phyloP scores from a whole-genome alignment of 2,888 invertebrate species.

The Amorpha juglandis region DNA sequence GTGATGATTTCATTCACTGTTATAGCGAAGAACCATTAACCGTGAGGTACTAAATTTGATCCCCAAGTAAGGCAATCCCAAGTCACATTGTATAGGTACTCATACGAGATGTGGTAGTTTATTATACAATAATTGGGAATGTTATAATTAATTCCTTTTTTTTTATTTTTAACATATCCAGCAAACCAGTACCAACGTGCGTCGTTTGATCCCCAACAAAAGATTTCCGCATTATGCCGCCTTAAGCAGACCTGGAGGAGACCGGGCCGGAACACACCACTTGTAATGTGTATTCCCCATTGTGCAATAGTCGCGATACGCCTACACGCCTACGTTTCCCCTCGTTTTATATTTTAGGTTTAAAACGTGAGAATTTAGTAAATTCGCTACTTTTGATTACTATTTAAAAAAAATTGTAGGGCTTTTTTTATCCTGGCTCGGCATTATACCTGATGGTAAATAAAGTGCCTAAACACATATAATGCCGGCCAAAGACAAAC shows the following conservation, averaged over 20 bases:
- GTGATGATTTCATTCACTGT: no score
- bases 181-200: background rate
- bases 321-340: slow-evolving; percentile 24
- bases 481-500: no score
- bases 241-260: slow-evolving; percentile 67
- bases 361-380: background rate
- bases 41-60: no score
- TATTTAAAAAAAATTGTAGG: background rate
- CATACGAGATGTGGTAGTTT: no score
- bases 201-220: slow-evolving; percentile 66
- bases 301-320: slow-evolving; percentile 45
- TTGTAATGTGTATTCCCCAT: slow-evolving; percentile 80
- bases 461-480: no score
- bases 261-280: slow-evolving; percentile 78
- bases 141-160: background rate
- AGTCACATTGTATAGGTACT: no score
- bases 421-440: no score
- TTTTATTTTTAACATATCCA: slow-evolving; percentile 36
- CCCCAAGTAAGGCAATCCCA: no score
- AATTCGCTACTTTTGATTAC: background rate
- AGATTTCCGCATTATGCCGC: slow-evolving; percentile 76
- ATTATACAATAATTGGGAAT: no score
- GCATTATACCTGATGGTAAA: no score
- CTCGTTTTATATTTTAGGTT: background rate
- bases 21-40: no score